Conservation (phyloP, 2,113 vertebrate species). For the Chlorodrepanis virens region DNA sequence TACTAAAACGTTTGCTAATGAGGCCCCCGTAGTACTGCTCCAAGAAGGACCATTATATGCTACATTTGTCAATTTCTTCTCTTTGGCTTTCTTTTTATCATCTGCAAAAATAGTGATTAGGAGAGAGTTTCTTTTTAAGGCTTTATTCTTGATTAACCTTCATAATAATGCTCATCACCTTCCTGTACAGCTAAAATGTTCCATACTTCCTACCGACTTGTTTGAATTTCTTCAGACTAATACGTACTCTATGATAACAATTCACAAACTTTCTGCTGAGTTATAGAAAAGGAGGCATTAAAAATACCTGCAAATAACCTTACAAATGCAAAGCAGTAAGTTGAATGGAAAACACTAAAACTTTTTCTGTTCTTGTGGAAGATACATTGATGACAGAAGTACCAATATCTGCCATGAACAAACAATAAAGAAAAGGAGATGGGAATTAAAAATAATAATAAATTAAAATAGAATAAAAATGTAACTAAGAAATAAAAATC, state of each 20-base stretch:
- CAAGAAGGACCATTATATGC: constrained; percentile 58
- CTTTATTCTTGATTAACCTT: constrained; percentile 59
- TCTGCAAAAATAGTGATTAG: constrained; percentile 61
- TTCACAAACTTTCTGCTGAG: background rate
- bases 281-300: background rate
- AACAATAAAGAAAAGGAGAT: background rate
- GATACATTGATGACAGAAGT: background rate
- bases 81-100: constrained; percentile 44
- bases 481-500: background rate
- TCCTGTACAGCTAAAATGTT: constrained; percentile 6
- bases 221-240: background rate
- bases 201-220: background rate
- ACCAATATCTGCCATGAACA: background rate
- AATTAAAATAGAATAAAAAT: background rate
- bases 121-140: constrained; percentile 17
- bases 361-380: background rate
- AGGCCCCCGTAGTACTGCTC: constrained; percentile 63
- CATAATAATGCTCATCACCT: constrained; percentile 19
- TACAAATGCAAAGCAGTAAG: background rate
- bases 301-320: background rate
- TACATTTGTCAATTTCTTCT: constrained; percentile 66
- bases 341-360: background rate
- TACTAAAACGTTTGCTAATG: constrained; percentile 72
- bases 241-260: background rate
- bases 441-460: background rate